phyloP scores from a whole-genome alignment of 2,888 invertebrate species.

The Ormyrus pomaceus region DNA sequence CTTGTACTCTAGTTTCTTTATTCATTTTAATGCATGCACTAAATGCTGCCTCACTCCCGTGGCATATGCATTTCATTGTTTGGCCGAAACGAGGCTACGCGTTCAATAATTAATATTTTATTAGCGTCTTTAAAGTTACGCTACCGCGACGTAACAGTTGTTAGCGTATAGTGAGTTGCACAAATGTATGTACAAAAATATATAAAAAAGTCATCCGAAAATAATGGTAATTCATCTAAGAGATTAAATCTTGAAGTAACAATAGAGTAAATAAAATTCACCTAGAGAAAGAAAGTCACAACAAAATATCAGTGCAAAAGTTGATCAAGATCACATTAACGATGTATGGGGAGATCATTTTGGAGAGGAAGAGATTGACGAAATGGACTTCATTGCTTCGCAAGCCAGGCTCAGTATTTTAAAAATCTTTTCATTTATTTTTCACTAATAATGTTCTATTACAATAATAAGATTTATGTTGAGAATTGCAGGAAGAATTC shows the following conservation, averaged over 20 bases:
- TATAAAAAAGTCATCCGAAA: constrained; percentile 54
- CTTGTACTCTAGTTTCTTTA: too few relatives aligned
- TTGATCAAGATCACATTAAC: constrained; percentile 48
- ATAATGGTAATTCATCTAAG: constrained; percentile 45
- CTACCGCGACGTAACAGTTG: too few relatives aligned
- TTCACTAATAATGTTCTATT: not conserved
- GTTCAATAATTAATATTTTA: too few relatives aligned
- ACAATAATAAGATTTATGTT: not conserved
- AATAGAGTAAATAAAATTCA: not conserved
- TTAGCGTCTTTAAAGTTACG: too few relatives aligned
- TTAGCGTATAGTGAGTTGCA: too few relatives aligned
- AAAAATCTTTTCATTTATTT: constrained; percentile 8
- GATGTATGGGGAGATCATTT: constrained; percentile 72
- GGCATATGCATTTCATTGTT: too few relatives aligned
- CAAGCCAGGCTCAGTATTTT: constrained; percentile 62
- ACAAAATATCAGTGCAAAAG: constrained; percentile 5
- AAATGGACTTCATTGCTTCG: constrained; percentile 69
- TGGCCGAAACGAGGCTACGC: too few relatives aligned
- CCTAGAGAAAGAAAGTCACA: constrained; percentile 12
- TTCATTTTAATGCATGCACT: too few relatives aligned
- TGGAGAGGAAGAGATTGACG: constrained; percentile 67
- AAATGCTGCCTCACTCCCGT: too few relatives aligned
- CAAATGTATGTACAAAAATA: constrained; percentile 9
- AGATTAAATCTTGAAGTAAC: constrained; percentile 42
- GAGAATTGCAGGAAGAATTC: constrained; percentile 49